phyloP scores from a whole-genome alignment of 2,113 vertebrate genomes.

The Piprites chloris region DNA sequence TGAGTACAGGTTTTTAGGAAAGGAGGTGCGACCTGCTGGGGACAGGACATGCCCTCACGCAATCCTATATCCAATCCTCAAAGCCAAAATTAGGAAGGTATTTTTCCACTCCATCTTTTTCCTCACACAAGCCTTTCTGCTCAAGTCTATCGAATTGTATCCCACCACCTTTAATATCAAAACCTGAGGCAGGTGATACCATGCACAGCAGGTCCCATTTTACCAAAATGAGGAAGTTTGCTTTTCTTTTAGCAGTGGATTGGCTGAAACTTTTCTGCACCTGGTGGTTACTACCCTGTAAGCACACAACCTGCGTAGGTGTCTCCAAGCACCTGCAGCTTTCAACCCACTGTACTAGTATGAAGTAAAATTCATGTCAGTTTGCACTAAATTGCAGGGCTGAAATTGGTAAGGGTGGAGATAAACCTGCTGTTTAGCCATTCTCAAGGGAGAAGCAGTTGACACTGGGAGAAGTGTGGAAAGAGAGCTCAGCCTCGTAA shows the following conservation, averaged over 20 bases:
- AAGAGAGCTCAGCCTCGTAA: not conserved
- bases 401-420: not conserved
- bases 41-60: not conserved
- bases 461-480: not conserved
- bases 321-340: not conserved
- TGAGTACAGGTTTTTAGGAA: not conserved
- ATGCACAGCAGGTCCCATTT: not conserved
- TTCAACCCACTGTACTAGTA: not conserved
- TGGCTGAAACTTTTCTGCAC: not conserved
- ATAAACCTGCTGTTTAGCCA: not conserved
- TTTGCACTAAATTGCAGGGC: not conserved
- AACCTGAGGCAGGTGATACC: not conserved
- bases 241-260: not conserved
- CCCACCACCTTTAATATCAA: not conserved
- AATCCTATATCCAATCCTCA: not conserved
- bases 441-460: not conserved
- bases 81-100: not conserved
- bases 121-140: not conserved
- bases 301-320: not conserved
- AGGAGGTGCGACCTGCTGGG: fast-evolving
- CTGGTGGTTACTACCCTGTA: not conserved
- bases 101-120: not conserved
- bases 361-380: not conserved
- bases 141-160: fast-evolving
- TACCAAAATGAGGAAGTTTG: not conserved